These are phyloP conservation scores for Chelonoidis abingdonii DNA, from an alignment of 2,113 vertebrate species.

Conservation along the genomic window DNA sequence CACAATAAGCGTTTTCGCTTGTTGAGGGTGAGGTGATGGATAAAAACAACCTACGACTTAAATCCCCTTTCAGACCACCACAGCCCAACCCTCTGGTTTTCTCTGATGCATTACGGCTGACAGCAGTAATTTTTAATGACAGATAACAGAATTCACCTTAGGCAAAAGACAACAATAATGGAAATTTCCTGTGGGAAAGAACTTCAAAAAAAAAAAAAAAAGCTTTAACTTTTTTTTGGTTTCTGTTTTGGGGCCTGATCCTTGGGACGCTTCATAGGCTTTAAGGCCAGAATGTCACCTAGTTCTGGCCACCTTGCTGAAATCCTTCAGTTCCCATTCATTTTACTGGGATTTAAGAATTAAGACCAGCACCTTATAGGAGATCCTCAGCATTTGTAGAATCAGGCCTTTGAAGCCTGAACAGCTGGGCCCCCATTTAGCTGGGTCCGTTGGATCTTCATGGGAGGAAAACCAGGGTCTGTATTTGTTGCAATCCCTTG, in stretches of 20 bases:
- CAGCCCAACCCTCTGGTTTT: constrained; percentile 43
- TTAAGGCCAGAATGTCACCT: not conserved
- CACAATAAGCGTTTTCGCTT: not conserved
- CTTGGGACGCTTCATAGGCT: not conserved
- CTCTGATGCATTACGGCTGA: constrained; percentile 61
- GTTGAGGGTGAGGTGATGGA: constrained; percentile 33
- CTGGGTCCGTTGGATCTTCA: not conserved
- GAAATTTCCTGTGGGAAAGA: constrained; percentile 77
- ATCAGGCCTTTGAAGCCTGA: not conserved
- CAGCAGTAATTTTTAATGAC: constrained; percentile 76
- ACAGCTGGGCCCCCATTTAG: not conserved
- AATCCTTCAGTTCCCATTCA: constrained; percentile 21
- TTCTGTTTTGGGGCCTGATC: constrained; percentile 22
- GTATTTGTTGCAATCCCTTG: constrained; percentile 5
- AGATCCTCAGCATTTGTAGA: not conserved
- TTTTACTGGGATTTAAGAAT: not conserved
- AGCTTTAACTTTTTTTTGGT: constrained; percentile 30
- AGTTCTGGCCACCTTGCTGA: not conserved
- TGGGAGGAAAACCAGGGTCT: constrained; percentile 23
- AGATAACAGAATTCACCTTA: constrained; percentile 75
- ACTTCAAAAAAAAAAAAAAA: not conserved
- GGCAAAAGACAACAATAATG: constrained; percentile 65
- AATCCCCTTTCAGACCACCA: constrained; percentile 58
- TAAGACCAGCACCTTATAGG: accelerated
- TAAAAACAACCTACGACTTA: constrained; percentile 20